Evolutionary conservation across 2,888 invertebrate species (phyloP).

Genomic region (Agonopterix subpropinquella): DNA sequence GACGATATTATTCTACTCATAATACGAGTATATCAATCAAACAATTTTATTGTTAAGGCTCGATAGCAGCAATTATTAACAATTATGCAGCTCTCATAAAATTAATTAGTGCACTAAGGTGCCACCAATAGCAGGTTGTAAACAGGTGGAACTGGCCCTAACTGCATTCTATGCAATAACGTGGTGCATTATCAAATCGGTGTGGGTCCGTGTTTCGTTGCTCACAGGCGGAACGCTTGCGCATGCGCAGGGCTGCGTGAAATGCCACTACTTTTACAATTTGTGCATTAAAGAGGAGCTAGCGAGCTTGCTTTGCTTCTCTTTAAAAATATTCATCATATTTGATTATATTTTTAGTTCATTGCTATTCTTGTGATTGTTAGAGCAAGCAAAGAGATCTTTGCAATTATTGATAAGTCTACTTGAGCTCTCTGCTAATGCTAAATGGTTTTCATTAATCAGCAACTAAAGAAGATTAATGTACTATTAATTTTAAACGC

Average conservation of each 20-base stretch:
- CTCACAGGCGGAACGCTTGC: conserved; percentile 43
- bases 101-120: conserved; percentile 21
- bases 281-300: too few species aligned
- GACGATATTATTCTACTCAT: neutral
- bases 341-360: too few species aligned
- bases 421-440: too few species aligned
- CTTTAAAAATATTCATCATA: too few species aligned
- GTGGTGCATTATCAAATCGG: conserved; percentile 56
- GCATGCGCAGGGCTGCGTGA: conserved; percentile 62
- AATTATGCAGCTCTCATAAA: neutral
- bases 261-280: conserved; percentile 27
- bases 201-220: conserved; percentile 48
- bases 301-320: too few species aligned
- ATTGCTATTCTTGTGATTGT: too few species aligned
- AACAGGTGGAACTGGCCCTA: conserved; percentile 41
- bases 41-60: neutral
- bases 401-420: too few species aligned
- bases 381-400: too few species aligned
- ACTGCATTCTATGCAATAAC: conserved; percentile 38
- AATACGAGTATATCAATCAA: neutral
- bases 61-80: neutral
- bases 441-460: too few species aligned
- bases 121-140: conserved; percentile 33
- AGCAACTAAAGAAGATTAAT: too few species aligned
- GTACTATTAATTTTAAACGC: too few species aligned